Base-by-base conservation (phyloP, 2,888 invertebrate genomes). In the Agonopterix heracliana region DNA sequence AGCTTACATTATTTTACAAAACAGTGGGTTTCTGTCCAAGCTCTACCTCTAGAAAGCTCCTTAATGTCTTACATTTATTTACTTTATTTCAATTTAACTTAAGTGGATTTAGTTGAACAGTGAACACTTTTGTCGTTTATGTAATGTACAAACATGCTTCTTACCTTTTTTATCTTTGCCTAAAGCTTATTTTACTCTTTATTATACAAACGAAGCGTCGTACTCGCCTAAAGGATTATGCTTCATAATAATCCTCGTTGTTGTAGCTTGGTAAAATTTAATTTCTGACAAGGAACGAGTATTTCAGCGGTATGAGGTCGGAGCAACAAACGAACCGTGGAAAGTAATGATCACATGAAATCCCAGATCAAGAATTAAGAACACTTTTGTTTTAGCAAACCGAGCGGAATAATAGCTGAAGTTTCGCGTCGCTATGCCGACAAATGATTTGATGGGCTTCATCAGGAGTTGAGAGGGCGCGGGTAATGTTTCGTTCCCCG, bases 401-500 rank as follows among this genome's bases (percentile, higher is more conserved):
- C 74, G 78, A 78, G 70, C 78, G 81, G 77, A 83, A 84, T 81
- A 82, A 84, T 78, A 75, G 78, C 72, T 72, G 68, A 74, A 82
- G 78, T 80, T 79, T 72, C 60, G 64, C 77, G 79, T 79, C 72
- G 76, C 79, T 65, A 80, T 79, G 77, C 76, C 81, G 74, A 81
- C 82, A 77, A 81, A 81, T 80, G 78, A 79, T 81, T 80, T 80
- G 78, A 81, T 74, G 70, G 79, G 78, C 74, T 81, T 80, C 83
- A 78, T 79, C 75, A 74, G 63, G 64, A 73, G 66, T 68, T 64
- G 68, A 67, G 67, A 69, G 71, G 67, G 64, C 67, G 62, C 64
- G 72, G 74, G 71, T 82, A 77, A 80, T 76, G 74, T 79, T 79
- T 77, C 74, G 62, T 63, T 62, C 58, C 60, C 51, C 52, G 66